These are phyloP conservation scores for Hipparchia semele DNA, from an alignment of 2,888 invertebrate genomes.

Conservation along the genomic window DNA sequence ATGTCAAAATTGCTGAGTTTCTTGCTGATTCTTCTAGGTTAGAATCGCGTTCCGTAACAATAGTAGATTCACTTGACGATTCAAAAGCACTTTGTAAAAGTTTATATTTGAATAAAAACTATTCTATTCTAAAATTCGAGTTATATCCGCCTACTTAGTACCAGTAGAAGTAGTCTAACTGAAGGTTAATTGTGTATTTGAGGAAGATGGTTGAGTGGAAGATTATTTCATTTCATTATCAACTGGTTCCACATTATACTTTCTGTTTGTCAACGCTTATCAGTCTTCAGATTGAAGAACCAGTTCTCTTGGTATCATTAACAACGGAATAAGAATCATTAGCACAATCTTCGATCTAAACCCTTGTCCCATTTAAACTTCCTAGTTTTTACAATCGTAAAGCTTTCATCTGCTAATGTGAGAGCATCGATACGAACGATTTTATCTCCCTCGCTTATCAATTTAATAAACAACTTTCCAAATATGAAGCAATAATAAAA, in stretches of 20 bases:
- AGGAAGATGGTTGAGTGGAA: neutral
- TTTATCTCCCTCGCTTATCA: slow-evolving; percentile 47
- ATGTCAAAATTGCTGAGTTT: no score
- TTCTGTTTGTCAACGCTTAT: slow-evolving; percentile 15
- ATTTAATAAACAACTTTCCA: slow-evolving; percentile 52
- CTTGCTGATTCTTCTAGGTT: no score
- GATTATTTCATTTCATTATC: slow-evolving; percentile 1
- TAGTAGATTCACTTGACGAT: no score
- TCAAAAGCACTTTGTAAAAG: no score
- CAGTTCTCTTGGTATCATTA: slow-evolving; percentile 35
- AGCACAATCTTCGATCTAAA: slow-evolving; percentile 44
- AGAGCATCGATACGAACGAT: slow-evolving; percentile 39
- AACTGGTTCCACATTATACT: slow-evolving; percentile 11
- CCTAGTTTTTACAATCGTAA: slow-evolving; percentile 42
- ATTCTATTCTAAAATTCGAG: no score
- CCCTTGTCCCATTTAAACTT: slow-evolving; percentile 35
- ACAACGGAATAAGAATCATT: slow-evolving; percentile 41
- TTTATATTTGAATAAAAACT: no score
- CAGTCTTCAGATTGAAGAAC: slow-evolving; percentile 29
- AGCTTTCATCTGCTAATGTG: slow-evolving; percentile 41
- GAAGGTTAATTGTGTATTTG: neutral
- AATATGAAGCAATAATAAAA: slow-evolving; percentile 56
- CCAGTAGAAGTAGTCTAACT: neutral
- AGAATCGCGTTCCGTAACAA: no score
- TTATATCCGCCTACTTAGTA: no score